Base-by-base conservation (phyloP, 2,888 invertebrate species). In the Caenorhabditis sp. region DNA sequence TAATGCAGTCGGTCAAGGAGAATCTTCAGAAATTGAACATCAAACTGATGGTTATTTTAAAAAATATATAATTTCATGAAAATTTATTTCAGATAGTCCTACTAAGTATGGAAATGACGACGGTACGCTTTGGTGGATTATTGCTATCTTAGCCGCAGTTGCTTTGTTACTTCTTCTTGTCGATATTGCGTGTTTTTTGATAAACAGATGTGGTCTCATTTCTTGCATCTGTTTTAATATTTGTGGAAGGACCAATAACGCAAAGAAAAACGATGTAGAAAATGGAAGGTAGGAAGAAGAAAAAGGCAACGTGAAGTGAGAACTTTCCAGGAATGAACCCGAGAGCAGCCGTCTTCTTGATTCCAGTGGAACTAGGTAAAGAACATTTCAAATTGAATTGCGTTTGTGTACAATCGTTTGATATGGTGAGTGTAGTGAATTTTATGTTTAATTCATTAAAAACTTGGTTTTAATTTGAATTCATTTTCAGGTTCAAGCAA, bases 1-100 rank as follows among this genome's bases (percentile, higher is more conserved):
- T 92, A 97, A 97, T 92, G 93, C 94, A 26, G 95, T 97, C 83
- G 97, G 97, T 74, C 95, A 93, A 93, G 96, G 96, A 90, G 93
- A 94, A 79, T 95, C 96, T 0, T 95, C 95, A 51, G 94, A 95
- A 91, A 94, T 96, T 87, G 94, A 95, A 92, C 94, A 97, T 67
- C 80, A 83, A 32, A 88, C 89, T 9, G 81, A 87, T 50, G 87
- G 85, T 83, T 18, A 53, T 69, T 24, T 32, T 40, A 6, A 20
- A 64, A 64, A 11, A 22, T 56, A 1, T 15, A 44, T 6, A 18
- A n/a, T 28, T 51, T 50, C 18, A 37, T 35, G 13, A 9, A 9
- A 40, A 13, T 47, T 55, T 47, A n/a, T 60, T 77, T 44, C 58
- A 76, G 83, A 76, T 18, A 62, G 35, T 5, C 83, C 80, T 15